Percentiles rank a stretch among this genome's conserved stretches.
These are phyloP conservation scores for Sebastes vulpes DNA, from an alignment of 2,797 vertebrate species.

Conservation along the genomic window DNA sequence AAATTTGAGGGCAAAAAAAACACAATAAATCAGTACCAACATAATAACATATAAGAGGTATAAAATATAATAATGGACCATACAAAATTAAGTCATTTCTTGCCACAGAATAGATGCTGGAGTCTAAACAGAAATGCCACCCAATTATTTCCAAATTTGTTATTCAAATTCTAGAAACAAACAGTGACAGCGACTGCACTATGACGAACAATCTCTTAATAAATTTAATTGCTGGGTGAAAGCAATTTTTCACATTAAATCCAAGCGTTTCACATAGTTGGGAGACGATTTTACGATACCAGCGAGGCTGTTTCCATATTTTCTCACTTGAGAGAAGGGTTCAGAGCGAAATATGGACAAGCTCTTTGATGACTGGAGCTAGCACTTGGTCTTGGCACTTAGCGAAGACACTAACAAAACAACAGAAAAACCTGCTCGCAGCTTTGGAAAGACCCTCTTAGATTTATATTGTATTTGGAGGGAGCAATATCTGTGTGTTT, in stretches of 20 bases:
- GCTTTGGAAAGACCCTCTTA: constrained; percentile 25
- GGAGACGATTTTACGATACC: constrained; percentile 14
- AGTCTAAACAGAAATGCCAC: background rate
- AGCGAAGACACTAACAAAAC: constrained; percentile 24
- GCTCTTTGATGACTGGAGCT: constrained; percentile 37
- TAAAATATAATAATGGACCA: constrained; percentile 9
- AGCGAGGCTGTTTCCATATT: constrained; percentile 13
- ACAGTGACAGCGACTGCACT: constrained; percentile 8
- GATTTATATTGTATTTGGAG: constrained; percentile 26
- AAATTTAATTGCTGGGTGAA: constrained; percentile 8
- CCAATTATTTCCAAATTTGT: constrained; percentile 41
- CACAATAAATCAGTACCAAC: constrained; percentile 20
- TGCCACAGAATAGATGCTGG: constrained; percentile 3
- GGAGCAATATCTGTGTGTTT: constrained; percentile 28
- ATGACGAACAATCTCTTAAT: constrained; percentile 11
- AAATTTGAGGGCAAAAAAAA: constrained; percentile 6
- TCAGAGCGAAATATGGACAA: constrained; percentile 37
- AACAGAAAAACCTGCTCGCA: constrained; percentile 28
- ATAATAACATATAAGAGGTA: constrained; percentile 15
- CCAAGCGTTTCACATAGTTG: background rate
- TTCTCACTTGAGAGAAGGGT: constrained; percentile 14
- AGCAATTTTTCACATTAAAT: constrained; percentile 12
- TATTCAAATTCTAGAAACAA: constrained; percentile 28
- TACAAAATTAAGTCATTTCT: constrained; percentile 18
- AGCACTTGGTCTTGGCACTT: constrained; percentile 32